These are phyloP conservation scores for Tachuris rubrigastra DNA, from an alignment of 2,113 vertebrate species.

Conservation along the genomic window DNA sequence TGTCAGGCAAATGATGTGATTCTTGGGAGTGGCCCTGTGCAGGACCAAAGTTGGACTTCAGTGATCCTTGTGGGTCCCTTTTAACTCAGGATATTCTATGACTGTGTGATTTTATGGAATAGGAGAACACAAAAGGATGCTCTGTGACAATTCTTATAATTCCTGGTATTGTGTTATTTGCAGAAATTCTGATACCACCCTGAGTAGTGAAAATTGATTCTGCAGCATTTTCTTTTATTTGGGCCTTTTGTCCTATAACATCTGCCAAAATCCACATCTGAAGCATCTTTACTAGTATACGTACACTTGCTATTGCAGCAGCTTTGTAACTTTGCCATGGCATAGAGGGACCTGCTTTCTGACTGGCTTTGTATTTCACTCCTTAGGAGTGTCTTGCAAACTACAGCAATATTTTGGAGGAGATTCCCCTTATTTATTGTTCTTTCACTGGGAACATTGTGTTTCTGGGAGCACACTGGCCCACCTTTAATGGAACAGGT, in stretches of 20 bases:
- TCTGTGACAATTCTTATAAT: not conserved
- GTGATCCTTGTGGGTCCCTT: not conserved
- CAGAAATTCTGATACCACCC: not conserved
- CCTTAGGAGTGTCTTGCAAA: not conserved
- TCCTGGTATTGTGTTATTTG: not conserved
- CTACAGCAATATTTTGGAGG: not conserved
- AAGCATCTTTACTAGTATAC: fast-evolving
- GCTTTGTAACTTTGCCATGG: not conserved
- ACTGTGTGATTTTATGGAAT: not conserved
- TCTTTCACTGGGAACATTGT: fast-evolving
- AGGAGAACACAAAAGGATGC: not conserved
- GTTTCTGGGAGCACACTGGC: not conserved
- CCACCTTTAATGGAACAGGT: not conserved
- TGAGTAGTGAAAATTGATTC: not conserved
- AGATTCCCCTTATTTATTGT: not conserved
- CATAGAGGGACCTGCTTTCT: not conserved
- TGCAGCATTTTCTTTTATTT: not conserved
- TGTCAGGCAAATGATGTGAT: not conserved
- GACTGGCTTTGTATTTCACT: not conserved
- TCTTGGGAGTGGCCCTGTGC: not conserved
- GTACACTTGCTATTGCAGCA: not conserved
- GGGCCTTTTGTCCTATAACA: not conserved
- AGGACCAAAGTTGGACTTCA: not conserved
- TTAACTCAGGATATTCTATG: not conserved
- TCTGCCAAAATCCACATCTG: not conserved